phyloP scores from a whole-genome alignment of 2,888 invertebrate genomes.

The Crematogaster levior region DNA sequence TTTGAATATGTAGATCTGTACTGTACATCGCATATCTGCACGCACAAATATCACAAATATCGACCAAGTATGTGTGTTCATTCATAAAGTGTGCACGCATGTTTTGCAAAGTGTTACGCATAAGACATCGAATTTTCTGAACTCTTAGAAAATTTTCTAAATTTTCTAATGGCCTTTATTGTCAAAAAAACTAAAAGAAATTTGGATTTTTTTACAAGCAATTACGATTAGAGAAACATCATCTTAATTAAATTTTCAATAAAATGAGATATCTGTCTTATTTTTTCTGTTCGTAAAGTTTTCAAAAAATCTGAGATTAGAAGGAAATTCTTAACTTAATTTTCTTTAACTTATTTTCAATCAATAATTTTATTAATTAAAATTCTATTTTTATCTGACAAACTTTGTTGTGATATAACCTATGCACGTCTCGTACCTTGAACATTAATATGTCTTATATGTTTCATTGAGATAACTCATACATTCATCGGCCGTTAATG shows the following conservation, averaged over 20 bases:
- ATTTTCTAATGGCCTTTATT: background rate
- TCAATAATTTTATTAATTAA: too few species aligned
- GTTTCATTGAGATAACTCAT: background rate
- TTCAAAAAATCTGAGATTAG: background rate
- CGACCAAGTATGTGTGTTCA: background rate
- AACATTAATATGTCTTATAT: background rate
- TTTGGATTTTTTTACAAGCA: background rate
- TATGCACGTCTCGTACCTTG: background rate
- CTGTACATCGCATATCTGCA: background rate
- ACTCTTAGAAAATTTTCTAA: background rate
- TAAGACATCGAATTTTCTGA: background rate
- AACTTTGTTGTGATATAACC: background rate
- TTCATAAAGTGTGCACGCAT: background rate
- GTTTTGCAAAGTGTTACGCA: background rate
- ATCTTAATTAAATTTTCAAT: background rate
- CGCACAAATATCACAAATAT: background rate
- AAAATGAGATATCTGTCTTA: background rate
- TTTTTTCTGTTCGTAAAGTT: too few species aligned
- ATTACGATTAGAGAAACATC: background rate
- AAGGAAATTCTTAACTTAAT: background rate
- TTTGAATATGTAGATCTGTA: slow-evolving; percentile 1
- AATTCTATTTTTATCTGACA: background rate
- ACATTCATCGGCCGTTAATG: slow-evolving; percentile 3
- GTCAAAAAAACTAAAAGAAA: background rate
- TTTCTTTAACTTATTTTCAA: too few species aligned